Evolutionary conservation across 92 coral and sea anemone genomes (phyloP), one percentile per base, ranked within the genome.

Genomic region (Paramuricea clavata): DNA sequence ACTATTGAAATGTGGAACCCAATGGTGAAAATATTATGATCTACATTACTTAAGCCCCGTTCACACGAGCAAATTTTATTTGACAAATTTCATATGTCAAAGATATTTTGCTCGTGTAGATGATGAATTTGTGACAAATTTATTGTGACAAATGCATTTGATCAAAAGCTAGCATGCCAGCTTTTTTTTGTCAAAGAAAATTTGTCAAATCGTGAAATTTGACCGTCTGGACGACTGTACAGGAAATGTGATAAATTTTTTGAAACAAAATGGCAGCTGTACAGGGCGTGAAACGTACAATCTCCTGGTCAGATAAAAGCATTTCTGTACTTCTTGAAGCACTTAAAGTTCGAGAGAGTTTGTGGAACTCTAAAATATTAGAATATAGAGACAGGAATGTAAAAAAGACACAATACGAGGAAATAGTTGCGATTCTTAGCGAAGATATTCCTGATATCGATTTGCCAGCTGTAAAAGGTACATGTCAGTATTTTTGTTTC

Each of bases 401-500:
- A 39, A 87, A 87, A 69, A 89, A 88, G 79, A 89, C 44, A 74
- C 79, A 84, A 81, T 86, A 80, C 32, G 85, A 90, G 44, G 90
- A 90, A 76, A 90, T 90, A 65, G 76, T 91, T 36, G 86, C 77
- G 59, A 81, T 80, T 42, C 88, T 91, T 71, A 57, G 86, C 54
- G 91, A 83, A 52, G 88, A 90, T 68, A 81, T 83, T 85, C 93
- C 89, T 67, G 83, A 77, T 61, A 54, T 87, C 67, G 89, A 85
- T 65, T 84, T 91, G 84, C 89, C 89, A 12, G 83, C 77, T 12
- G 25, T 70, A 25, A 70, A 70, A 70, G 77, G 77, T 70, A 42
- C 8, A 17, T 10, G 7, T 57, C 17, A 10, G 65, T 8, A 17
- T 57, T 17, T 2, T 7, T 17, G 26, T 57, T 17, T 57, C 65